Evolutionary conservation across 2,888 invertebrate genomes (phyloP), one percentile per base, ranked within the genome.

Genomic region (Cremastinae sp.): DNA sequence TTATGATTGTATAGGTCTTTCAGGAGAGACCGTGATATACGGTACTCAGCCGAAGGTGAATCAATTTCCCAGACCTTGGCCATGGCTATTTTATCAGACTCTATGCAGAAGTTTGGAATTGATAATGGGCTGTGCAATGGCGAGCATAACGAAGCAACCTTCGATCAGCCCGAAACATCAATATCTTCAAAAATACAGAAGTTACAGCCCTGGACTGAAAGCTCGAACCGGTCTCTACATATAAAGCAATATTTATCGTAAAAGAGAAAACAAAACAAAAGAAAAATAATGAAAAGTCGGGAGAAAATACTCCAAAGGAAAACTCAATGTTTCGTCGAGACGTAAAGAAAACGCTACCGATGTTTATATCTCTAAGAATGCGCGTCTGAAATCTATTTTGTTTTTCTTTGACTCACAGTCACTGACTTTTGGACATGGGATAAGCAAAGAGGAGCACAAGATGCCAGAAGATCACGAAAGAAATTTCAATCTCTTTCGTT

Each of bases 31-130:
- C 10, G 79, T 83, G 2, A 84, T 80, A 18, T 83, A 84, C 35
- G 85, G 84, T 49, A 80, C 81, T 0, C 81, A 80, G 18, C 83
- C 86, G 10, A 41, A 80, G 18, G 5, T 78, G 1, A 65, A 78
- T 8, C 84, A 86, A 71, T 81, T 88, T 39, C 88, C 90, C 0
- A 85, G 79, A 59, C 90, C 91, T 8, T 91, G 91, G 91, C 91
- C 91, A 0, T 93, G 93, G 93, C 89, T 92, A 58, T 83, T 90
- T 22, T 91, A 92, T 81, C 92, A 93, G 81, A 92, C 92, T 0
- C 64, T 91, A 0, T 91, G 90, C 81, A 88, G 92, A 45, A 81
- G 85, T 10, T 82, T 91, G 62, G 91, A 91, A 83, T 83, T 91
- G 41, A 87, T 88, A 55, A 91, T 91, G 90, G 91, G 91, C 39